phyloP scores from a whole-genome alignment of 53 echinoderm and acorn worm genomes.

The Hippasteria phrygiana region DNA sequence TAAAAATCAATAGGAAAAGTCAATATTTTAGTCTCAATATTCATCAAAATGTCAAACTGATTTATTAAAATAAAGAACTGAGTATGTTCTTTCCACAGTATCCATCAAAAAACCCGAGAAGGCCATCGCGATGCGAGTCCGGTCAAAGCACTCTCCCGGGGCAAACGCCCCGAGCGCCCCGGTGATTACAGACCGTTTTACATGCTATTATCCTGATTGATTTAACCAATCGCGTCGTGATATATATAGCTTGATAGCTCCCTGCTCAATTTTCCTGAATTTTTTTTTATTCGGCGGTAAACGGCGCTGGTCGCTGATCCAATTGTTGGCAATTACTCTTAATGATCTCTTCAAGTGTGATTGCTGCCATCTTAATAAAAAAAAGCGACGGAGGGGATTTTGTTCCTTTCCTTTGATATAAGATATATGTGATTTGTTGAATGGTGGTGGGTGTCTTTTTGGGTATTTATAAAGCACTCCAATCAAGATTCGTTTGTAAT shows the following conservation, averaged over 20 bases:
- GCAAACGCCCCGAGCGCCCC: constrained; percentile 2
- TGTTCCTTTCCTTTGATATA: neutral
- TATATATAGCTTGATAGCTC: neutral
- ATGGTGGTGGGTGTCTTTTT: neutral
- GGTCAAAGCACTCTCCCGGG: constrained; percentile 40
- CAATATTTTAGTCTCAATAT: too few species aligned
- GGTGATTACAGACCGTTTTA: constrained; percentile 48
- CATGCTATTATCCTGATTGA: constrained; percentile 47
- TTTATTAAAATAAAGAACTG: too few species aligned
- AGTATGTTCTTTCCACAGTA: too few species aligned
- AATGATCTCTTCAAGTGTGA: neutral
- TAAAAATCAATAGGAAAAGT: too few species aligned
- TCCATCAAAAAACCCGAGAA: too few species aligned
- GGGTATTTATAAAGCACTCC: constrained; percentile 16
- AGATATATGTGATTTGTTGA: neutral
- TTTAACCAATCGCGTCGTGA: constrained; percentile 37
- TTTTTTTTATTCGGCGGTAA: constrained; percentile 24
- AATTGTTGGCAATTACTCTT: neutral
- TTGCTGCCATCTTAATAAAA: too few species aligned
- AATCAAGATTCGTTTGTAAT: constrained; percentile 39
- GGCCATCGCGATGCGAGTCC: too few species aligned
- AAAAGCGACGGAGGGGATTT: too few species aligned
- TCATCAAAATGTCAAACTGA: too few species aligned
- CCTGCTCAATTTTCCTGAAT: neutral
- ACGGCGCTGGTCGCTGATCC: constrained; percentile 9